phyloP scores from a whole-genome alignment of 2,888 invertebrate species.

The Hydroisotoma schaefferi region DNA sequence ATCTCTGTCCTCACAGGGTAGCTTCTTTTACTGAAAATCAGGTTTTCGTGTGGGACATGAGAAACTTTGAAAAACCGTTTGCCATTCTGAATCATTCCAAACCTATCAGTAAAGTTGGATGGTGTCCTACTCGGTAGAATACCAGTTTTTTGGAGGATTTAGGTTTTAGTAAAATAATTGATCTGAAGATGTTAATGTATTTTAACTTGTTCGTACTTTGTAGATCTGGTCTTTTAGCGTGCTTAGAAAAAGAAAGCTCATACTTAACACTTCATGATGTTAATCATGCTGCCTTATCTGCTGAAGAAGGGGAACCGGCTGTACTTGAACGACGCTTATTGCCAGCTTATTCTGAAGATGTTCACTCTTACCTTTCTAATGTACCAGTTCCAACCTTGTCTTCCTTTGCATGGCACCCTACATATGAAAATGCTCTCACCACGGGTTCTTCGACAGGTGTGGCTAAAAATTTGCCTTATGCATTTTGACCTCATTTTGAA shows the following conservation, averaged over 20 bases:
- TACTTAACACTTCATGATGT: slow-evolving; percentile 81
- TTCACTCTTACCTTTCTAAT: slow-evolving; percentile 17
- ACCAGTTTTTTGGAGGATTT: neutral
- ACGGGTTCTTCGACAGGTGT: slow-evolving; percentile 37
- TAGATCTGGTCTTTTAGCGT: slow-evolving; percentile 61
- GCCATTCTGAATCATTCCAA: slow-evolving; percentile 67
- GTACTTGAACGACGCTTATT: slow-evolving; percentile 64
- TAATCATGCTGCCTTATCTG: slow-evolving; percentile 63
- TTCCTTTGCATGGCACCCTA: slow-evolving; percentile 84
- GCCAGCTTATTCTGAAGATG: slow-evolving; percentile 50
- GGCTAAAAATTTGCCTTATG: neutral
- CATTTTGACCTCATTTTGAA: neutral
- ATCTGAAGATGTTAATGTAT: neutral
- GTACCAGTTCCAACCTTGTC: slow-evolving; percentile 54
- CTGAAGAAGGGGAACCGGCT: slow-evolving; percentile 70
- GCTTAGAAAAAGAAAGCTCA: slow-evolving; percentile 73
- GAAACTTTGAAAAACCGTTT: slow-evolving; percentile 80
- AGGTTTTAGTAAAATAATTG: neutral
- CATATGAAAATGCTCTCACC: slow-evolving; percentile 71
- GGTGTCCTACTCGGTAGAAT: slow-evolving; percentile 83
- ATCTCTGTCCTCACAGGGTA: slow-evolving; percentile 70
- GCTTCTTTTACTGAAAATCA: slow-evolving; percentile 76
- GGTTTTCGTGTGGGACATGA: slow-evolving; percentile 81
- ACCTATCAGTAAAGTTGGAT: slow-evolving; percentile 70
- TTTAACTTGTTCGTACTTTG: neutral